These are phyloP conservation scores for Chymomyza caudatula DNA, from an alignment of 2,888 invertebrate species.

Conservation along the genomic window DNA sequence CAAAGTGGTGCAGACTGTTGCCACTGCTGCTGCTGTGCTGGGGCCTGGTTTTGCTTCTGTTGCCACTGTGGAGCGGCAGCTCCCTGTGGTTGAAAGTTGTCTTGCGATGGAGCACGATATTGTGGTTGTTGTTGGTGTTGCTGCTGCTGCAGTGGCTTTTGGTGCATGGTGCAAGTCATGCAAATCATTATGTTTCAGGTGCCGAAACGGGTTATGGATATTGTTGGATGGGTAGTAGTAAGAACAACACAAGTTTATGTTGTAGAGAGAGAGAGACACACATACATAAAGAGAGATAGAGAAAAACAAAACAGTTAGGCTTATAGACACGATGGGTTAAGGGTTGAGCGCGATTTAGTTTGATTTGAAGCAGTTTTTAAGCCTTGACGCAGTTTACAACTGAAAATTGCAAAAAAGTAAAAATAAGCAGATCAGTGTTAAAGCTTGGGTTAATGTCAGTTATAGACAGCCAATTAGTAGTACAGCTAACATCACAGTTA, in stretches of 20 bases:
- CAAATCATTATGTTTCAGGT: constrained; percentile 39
- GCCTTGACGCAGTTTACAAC: constrained; percentile 61
- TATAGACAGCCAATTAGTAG: constrained; percentile 13
- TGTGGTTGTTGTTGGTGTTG: constrained; percentile 55
- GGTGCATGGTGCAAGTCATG: constrained; percentile 35
- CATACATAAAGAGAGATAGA: constrained; percentile 38
- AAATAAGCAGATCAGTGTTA: constrained; percentile 34
- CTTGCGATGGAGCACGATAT: constrained; percentile 62
- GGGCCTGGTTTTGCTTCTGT: constrained; percentile 53
- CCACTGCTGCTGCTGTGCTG: constrained; percentile 37
- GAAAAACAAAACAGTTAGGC: constrained; percentile 47
- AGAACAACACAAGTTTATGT: constrained; percentile 20
- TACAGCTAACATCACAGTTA: constrained; percentile 10
- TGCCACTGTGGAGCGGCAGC: constrained; percentile 40
- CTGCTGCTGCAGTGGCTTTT: constrained; percentile 25
- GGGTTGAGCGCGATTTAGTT: not conserved
- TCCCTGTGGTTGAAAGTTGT: no score
- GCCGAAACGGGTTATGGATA: constrained; percentile 35
- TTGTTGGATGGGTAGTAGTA: constrained; percentile 25
- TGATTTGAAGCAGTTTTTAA: constrained; percentile 15
- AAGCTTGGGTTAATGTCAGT: constrained; percentile 18
- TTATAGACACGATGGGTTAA: not conserved
- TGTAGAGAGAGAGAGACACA: constrained; percentile 21
- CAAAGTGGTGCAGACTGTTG: constrained; percentile 19
- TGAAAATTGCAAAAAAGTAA: constrained; percentile 50